These are phyloP conservation scores for Atherinosoma microstoma DNA, from an alignment of 2,797 vertebrate genomes.

Conservation along the genomic window DNA sequence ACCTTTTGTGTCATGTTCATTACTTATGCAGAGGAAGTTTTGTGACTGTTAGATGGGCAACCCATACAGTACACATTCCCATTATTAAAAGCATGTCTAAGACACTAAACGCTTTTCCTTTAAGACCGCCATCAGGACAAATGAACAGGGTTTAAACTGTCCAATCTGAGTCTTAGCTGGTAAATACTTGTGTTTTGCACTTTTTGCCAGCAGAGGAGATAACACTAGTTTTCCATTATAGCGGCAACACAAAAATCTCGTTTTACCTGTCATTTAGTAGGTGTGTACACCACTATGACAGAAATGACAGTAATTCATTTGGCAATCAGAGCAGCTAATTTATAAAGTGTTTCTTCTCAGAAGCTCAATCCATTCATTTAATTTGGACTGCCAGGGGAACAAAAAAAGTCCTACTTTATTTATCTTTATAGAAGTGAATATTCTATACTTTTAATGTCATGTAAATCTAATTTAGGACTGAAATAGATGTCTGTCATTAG, in stretches of 20 bases:
- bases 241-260: background rate
- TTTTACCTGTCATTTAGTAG: background rate
- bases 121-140: background rate
- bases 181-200: background rate
- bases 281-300: background rate
- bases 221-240: background rate
- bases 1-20: slow-evolving; percentile 19
- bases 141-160: slow-evolving; percentile 8
- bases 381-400: background rate
- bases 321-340: background rate
- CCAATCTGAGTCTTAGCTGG: background rate
- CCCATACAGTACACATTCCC: background rate
- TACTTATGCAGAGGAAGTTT: slow-evolving; percentile 8
- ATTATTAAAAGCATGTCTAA: background rate
- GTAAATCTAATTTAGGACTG: background rate
- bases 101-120: background rate
- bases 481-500: background rate
- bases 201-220: background rate
- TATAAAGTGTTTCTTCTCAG: background rate
- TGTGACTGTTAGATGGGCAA: slow-evolving; percentile 8
- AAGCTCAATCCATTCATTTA: slow-evolving; percentile 3
- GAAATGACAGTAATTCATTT: background rate
- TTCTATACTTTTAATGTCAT: background rate
- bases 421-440: background rate
- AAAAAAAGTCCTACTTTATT: background rate